Percentiles rank a stretch among this genome's conserved stretches.
These are phyloP conservation scores for Anagrus nilaparvatae DNA, from an alignment of 1,140 invertebrate genomes.

Conservation along the genomic window DNA sequence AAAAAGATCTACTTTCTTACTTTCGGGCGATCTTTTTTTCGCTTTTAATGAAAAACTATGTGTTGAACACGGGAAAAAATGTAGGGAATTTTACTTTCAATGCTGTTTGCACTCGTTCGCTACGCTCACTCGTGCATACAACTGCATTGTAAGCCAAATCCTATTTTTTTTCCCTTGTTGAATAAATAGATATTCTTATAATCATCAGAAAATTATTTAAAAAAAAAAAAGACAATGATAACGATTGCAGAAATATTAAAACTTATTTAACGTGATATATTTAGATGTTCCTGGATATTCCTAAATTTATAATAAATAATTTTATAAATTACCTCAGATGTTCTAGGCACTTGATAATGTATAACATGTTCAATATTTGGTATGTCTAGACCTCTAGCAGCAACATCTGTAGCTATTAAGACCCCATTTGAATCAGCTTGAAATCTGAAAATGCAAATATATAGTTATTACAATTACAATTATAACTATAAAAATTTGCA, in stretches of 20 bases:
- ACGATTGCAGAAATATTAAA: conserved; percentile 9
- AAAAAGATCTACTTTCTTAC: too few relatives aligned
- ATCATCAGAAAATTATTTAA: too few relatives aligned
- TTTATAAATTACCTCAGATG: conserved; percentile 62
- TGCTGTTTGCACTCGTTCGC: too few relatives aligned
- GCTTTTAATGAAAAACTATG: too few relatives aligned
- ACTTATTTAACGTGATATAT: neutral
- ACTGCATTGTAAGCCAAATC: too few relatives aligned
- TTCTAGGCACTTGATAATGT: conserved; percentile 94
- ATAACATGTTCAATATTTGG: conserved; percentile 89
- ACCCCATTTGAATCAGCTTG: conserved; percentile 61
- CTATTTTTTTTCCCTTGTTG: too few relatives aligned
- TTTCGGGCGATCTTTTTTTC: too few relatives aligned
- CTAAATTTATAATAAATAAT: conserved; percentile 4
- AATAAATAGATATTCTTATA: too few relatives aligned
- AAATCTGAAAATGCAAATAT: conserved; percentile 50
- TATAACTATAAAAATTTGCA: neutral
- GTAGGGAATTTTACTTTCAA: too few relatives aligned
- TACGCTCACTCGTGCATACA: too few relatives aligned
- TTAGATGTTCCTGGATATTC: conserved; percentile 1
- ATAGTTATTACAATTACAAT: conserved; percentile 1
- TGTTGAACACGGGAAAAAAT: too few relatives aligned
- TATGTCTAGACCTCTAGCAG: conserved; percentile 93
- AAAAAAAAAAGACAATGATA: too few relatives aligned
- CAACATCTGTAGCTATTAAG: conserved; percentile 95